Evolutionary conservation across 2,888 invertebrate genomes (phyloP).

Genomic region (Alviniconcha strummeri): DNA sequence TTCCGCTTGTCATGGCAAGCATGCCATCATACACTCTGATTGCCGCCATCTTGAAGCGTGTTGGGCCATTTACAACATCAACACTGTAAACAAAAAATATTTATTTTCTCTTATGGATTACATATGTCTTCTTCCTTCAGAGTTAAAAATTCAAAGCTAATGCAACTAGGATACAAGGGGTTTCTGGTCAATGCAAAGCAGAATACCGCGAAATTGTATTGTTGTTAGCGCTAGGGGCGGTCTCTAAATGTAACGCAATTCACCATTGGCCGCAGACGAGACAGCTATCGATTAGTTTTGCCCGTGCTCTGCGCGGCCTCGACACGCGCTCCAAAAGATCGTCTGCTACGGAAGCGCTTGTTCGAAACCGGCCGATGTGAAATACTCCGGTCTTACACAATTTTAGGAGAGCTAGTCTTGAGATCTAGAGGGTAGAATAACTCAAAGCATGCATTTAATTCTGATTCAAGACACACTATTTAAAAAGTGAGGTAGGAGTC

Average conservation of each 20-base stretch:
- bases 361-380: neutral
- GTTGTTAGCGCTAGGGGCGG: constrained; percentile 27
- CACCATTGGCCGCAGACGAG: constrained; percentile 16
- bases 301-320: neutral
- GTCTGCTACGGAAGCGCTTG: neutral
- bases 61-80: constrained; percentile 12
- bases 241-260: constrained; percentile 1
- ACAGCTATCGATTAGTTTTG: constrained; percentile 22
- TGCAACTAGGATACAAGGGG: too few species aligned
- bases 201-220: neutral
- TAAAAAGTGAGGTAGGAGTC: too few species aligned
- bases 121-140: neutral
- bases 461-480: too few species aligned
- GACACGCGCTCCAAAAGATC: constrained; percentile 17
- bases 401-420: too few species aligned
- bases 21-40: constrained; percentile 40
- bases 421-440: too few species aligned
- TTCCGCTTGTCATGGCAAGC: constrained; percentile 46
- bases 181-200: neutral
- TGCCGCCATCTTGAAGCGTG: constrained; percentile 54
- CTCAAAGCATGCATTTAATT: too few species aligned
- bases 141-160: too few species aligned
- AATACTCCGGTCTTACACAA: too few species aligned
- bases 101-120: neutral
- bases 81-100: constrained; percentile 35